Conservation (phyloP, 2,797 vertebrate species). For the Prunella strophiata region DNA sequence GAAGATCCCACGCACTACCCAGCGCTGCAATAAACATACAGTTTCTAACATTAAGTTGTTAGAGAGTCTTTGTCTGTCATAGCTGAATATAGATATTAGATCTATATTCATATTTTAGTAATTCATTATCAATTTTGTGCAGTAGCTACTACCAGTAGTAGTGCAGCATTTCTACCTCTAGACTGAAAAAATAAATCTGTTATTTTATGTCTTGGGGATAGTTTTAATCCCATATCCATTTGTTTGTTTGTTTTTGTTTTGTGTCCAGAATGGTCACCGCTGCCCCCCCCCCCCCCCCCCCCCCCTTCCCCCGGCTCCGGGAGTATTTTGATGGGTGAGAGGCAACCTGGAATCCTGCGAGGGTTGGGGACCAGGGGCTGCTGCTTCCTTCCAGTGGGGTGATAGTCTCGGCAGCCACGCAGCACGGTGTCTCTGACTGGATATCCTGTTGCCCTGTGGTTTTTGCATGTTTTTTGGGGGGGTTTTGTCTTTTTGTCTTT, state of each 20-base stretch:
- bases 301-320: not conserved
- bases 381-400: not conserved
- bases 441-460: not conserved
- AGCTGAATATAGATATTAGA: too few relatives aligned
- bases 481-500: too few relatives aligned
- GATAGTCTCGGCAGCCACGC: not conserved
- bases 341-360: not conserved
- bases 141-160: not conserved
- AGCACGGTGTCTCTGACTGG: not conserved
- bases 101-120: too few relatives aligned
- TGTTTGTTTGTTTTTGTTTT: not conserved
- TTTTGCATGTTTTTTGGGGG: not conserved
- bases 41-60: too few relatives aligned
- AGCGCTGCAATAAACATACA: too few relatives aligned
- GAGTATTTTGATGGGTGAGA: not conserved
- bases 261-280: not conserved
- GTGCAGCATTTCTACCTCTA: not conserved
- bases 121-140: not conserved
- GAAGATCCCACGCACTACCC: too few relatives aligned
- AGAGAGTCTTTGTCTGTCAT: too few relatives aligned
- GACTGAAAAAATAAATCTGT: not conserved
- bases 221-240: not conserved
- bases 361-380: not conserved
- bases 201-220: not conserved
- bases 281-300: too few relatives aligned